Evolutionary conservation across 2,888 invertebrate species (phyloP).

Genomic region (Drosophila glabriapex): DNA sequence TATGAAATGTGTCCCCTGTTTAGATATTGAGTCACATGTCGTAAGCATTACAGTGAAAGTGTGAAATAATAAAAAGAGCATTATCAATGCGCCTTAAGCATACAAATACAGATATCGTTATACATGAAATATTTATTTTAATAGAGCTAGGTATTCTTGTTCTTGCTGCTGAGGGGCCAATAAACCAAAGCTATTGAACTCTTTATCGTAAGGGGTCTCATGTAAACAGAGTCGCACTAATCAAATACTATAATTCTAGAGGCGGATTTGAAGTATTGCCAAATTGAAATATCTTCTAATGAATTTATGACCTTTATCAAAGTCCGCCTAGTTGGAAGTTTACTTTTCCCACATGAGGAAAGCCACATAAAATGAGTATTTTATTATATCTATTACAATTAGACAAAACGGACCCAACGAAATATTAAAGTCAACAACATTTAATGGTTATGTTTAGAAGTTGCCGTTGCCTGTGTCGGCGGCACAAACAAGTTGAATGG

Average conservation of each 20-base stretch:
- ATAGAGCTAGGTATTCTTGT: conserved; percentile 10
- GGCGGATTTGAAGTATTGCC: conserved; percentile 53
- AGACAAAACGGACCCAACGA: conserved; percentile 44
- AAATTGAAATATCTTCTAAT: conserved; percentile 58
- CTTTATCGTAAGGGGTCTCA: conserved; percentile 60
- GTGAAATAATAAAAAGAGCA: conserved; percentile 57
- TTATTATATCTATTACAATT: conserved; percentile 37
- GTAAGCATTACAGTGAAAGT: conserved; percentile 56
- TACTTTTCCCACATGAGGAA: conserved; percentile 68
- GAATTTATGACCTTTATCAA: conserved; percentile 68
- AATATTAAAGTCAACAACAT: conserved; percentile 69
- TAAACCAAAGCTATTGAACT: conserved; percentile 79
- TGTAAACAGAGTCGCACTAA: conserved; percentile 37
- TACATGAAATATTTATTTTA: conserved; percentile 55
- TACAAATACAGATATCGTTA: conserved; percentile 48
- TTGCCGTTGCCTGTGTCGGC: conserved; percentile 34
- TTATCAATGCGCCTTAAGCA: conserved; percentile 51
- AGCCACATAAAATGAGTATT: conserved; percentile 9
- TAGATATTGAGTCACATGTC: conserved; percentile 2
- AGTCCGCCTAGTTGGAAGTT: conserved; percentile 50
- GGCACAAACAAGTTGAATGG: conserved; percentile 70
- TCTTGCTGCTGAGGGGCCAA: conserved; percentile 42
- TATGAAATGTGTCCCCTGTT: neutral
- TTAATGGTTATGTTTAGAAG: conserved; percentile 45
- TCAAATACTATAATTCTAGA: conserved; percentile 64